phyloP scores from a whole-genome alignment of 2,113 vertebrate genomes.

The Callionymus lyra region DNA sequence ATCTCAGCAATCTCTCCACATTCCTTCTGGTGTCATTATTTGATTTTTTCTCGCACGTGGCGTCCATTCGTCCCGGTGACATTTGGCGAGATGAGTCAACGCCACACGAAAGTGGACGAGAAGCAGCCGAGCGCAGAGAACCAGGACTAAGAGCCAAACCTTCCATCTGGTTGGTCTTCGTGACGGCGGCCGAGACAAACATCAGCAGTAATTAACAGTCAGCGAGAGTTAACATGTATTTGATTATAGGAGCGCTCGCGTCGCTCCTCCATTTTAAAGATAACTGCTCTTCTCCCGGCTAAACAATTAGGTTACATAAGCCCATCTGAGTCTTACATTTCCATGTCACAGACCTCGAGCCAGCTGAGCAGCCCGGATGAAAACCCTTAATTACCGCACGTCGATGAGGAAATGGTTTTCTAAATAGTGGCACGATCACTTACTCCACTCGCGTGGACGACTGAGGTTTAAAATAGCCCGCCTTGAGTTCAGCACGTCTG shows the following conservation, averaged over 20 bases:
- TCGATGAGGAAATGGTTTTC: slow-evolving; percentile 22
- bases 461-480: slow-evolving; percentile 21
- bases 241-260: neutral
- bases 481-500: neutral
- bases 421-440: slow-evolving; percentile 18
- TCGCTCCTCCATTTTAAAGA: slow-evolving; percentile 20
- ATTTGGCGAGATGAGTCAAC: slow-evolving; percentile 4
- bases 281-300: slow-evolving; percentile 41
- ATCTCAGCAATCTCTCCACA: too few species aligned
- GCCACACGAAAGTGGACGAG: neutral
- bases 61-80: neutral
- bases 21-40: slow-evolving; percentile 4
- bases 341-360: slow-evolving; percentile 42
- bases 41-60: neutral
- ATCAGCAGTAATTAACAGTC: too few species aligned
- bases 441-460: slow-evolving; percentile 22
- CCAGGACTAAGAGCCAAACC: too few species aligned
- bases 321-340: slow-evolving; percentile 36
- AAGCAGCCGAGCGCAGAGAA: too few species aligned
- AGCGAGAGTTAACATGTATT: too few species aligned
- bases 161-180: too few species aligned
- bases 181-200: too few species aligned
- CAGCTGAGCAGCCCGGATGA: slow-evolving; percentile 37
- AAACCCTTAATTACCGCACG: slow-evolving; percentile 44
- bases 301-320: slow-evolving; percentile 56